Evolutionary conservation across 2,797 vertebrate species (phyloP), one percentile per base, ranked within the genome.

Genomic region (Pithecia hirsuta): DNA sequence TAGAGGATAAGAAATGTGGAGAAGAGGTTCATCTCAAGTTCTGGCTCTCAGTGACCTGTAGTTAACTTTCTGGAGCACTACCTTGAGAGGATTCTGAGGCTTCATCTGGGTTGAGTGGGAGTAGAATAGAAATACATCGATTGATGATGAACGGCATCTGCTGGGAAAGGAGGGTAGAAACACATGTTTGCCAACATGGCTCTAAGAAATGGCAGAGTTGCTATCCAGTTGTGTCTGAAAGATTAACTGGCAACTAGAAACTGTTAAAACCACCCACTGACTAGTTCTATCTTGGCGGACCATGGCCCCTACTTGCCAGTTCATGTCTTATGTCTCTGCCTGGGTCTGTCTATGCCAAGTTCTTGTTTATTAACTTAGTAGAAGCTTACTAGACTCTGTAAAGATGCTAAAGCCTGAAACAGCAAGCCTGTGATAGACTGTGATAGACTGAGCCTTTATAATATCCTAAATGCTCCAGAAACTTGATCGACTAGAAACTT

Each of bases 331-430:
- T 36, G 76, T 85, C 33, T 95, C 78, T 89, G 46, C n/a, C 7
- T 83, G 22, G 2, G 11, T 86, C 44, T 88, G 5, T 41, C 61
- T 91, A n/a, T 80, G 36, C 36, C 22, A 84, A 33, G 12, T 70
- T 95, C 17, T 95, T 93, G 7, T 72, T 92, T 41, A 64, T 85
- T 52, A 82, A 79, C 74, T 92, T 91, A 57, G 39, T 55, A 83
- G 50, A 89, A 17, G 6, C 11, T 81, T 84, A 44, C 33, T 64
- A 84, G 55, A 26, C 5, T 50, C 15, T 86, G 26, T 33, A n/a
- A 85, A 41, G 46, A 85, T 74, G 46, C 48, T 67, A 59, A 92
- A 79, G 8, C 19, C 6, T 83, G 33, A 89, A 26, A 86, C 50
- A 74, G 15, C 46, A 90, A 80, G 36, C 76, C 36, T 88, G 64